Conservation (phyloP, 2,888 invertebrate genomes). For the Ophion ventricosus region DNA sequence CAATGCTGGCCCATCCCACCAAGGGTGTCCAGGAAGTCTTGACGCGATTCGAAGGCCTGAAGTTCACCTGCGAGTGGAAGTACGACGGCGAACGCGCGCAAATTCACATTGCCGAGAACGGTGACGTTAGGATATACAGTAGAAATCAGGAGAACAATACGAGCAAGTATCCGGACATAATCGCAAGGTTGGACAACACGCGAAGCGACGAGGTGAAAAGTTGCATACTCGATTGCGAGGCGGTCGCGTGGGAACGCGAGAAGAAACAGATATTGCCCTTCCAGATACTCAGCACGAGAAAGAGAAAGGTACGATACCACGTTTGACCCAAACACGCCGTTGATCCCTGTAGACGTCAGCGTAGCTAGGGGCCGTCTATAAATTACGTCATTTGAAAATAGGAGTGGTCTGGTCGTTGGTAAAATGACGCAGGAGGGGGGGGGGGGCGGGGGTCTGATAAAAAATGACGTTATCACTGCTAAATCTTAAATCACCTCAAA, state of each 20-base stretch:
- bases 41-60: slow-evolving; percentile 89
- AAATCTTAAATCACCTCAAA: no score
- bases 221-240: slow-evolving; percentile 97
- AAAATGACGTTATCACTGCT: no score
- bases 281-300: slow-evolving; percentile 97
- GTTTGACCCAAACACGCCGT: background rate
- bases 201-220: slow-evolving; percentile 87
- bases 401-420: no score
- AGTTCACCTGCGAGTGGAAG: slow-evolving; percentile 99
- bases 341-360: background rate
- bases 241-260: slow-evolving; percentile 97
- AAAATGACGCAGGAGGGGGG: no score
- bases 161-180: slow-evolving; percentile 97
- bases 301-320: slow-evolving; percentile 89
- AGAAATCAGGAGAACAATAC: slow-evolving; percentile 98
- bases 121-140: slow-evolving; percentile 93
- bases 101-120: slow-evolving; percentile 90
- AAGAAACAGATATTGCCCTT: slow-evolving; percentile 97
- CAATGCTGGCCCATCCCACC: slow-evolving; percentile 99
- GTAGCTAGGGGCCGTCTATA: no score
- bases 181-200: slow-evolving; percentile 88
- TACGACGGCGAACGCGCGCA: slow-evolving; percentile 99
- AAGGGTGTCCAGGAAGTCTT: slow-evolving; percentile 96
- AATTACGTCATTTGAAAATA: no score
- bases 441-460: no score